Percentiles rank a stretch among this genome's conserved stretches.
phyloP scores from a whole-genome alignment of 2,113 vertebrate genomes.

The Orthonyx spaldingii region DNA sequence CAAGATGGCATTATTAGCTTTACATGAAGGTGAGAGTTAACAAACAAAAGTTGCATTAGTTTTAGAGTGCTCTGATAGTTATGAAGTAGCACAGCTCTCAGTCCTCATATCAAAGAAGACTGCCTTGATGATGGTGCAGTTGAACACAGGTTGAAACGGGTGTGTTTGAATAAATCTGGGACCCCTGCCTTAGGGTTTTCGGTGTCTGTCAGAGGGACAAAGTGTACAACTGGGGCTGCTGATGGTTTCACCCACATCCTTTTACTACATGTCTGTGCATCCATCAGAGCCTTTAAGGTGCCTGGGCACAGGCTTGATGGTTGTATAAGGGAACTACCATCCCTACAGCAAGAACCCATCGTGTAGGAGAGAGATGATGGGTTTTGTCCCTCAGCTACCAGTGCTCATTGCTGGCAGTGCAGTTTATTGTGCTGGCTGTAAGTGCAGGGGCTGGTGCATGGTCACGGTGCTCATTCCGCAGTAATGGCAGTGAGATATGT shows the following conservation, averaged over 20 bases:
- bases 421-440: neutral
- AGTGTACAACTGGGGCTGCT: neutral
- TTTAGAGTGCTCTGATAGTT: neutral
- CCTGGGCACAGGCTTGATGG: neutral
- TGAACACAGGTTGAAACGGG: neutral
- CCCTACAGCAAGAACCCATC: neutral
- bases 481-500: neutral
- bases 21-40: neutral
- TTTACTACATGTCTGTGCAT: neutral
- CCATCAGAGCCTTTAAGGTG: neutral
- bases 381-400: neutral
- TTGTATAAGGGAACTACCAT: neutral
- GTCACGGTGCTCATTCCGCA: neutral
- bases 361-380: rapidly evolving
- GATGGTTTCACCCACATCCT: neutral
- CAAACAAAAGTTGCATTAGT: neutral
- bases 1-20: neutral
- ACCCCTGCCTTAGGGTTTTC: neutral
- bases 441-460: neutral
- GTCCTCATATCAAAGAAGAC: neutral
- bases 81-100: neutral
- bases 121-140: neutral
- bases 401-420: neutral
- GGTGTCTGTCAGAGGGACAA: neutral
- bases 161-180: neutral